A percentile compares a stretch with the other conserved stretches of the same genome.
phyloP scores from a whole-genome alignment of 2,888 invertebrate species.

The Meta bourneti region DNA sequence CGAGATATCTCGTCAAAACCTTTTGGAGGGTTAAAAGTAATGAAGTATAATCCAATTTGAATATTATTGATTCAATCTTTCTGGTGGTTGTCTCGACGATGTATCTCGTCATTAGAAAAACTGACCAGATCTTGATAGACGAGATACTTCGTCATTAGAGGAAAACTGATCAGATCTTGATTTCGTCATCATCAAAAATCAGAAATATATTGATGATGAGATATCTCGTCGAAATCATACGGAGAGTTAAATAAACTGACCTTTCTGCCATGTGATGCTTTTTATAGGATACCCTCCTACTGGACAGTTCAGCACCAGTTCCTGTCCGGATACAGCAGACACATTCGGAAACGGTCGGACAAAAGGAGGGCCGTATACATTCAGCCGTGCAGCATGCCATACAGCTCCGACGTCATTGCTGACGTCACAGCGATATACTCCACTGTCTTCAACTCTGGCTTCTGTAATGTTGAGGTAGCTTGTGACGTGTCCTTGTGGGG shows the following conservation, averaged over 20 bases:
- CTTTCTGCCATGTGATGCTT: conserved; percentile 80
- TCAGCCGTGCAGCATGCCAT: conserved; percentile 79
- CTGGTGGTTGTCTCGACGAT: too few species aligned
- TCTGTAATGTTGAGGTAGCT: conserved; percentile 80
- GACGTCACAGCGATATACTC: conserved; percentile 80
- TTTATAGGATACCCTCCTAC: conserved; percentile 81
- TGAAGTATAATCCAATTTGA: too few species aligned
- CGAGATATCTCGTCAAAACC: too few species aligned
- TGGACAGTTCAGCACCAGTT: conserved; percentile 79
- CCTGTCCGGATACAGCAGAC: conserved; percentile 80
- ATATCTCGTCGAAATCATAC: too few species aligned
- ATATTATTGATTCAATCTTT: too few species aligned
- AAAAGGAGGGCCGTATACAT: conserved; percentile 80
- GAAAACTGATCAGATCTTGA: too few species aligned
- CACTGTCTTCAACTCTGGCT: conserved; percentile 80
- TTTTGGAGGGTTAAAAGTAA: too few species aligned
- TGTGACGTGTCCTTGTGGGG: conserved; percentile 80
- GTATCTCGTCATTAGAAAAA: too few species aligned
- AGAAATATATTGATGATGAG: too few species aligned
- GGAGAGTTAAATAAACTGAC: conserved; percentile 76
- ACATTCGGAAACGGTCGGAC: conserved; percentile 80
- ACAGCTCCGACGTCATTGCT: conserved; percentile 80
- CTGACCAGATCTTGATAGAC: too few species aligned
- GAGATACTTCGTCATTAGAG: too few species aligned
- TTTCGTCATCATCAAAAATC: too few species aligned